These are phyloP conservation scores for Callospermophilus lateralis DNA, from an alignment of 2,113 vertebrate species.

Conservation along the genomic window DNA sequence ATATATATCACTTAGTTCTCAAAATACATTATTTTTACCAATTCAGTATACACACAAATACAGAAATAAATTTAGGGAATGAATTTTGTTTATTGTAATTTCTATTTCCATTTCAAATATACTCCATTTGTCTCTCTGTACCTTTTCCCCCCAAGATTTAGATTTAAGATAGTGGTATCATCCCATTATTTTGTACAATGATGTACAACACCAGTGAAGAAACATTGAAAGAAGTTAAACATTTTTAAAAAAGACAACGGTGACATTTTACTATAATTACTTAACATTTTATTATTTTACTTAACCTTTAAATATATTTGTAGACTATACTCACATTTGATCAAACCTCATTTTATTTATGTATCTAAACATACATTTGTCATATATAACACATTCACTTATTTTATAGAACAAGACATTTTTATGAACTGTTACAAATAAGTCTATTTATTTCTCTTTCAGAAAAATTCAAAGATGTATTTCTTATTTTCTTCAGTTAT, in stretches of 20 bases:
- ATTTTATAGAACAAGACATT: not conserved
- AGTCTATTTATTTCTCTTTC: not conserved
- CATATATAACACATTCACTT: not conserved
- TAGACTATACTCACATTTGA: not conserved
- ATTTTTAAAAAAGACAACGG: not conserved
- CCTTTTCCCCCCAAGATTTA: not conserved
- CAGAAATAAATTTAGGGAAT: not conserved
- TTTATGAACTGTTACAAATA: not conserved
- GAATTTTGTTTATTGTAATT: not conserved
- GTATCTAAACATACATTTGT: not conserved
- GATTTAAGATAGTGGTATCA: not conserved
- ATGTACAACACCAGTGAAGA: no score
- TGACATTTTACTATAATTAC: not conserved
- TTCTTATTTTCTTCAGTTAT: not conserved
- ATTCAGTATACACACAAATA: not conserved
- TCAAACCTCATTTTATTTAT: not conserved
- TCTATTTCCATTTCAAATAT: not conserved
- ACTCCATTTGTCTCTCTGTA: no score
- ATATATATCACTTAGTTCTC: conserved; percentile 3
- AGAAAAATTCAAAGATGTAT: not conserved
- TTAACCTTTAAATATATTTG: not conserved
- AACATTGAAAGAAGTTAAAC: no score
- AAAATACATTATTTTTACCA: not conserved
- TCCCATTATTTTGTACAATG: no score
- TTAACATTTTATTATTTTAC: not conserved